Evolutionary conservation across 2,797 vertebrate species (phyloP).

Genomic region (Cryptoblepharus egeriae): DNA sequence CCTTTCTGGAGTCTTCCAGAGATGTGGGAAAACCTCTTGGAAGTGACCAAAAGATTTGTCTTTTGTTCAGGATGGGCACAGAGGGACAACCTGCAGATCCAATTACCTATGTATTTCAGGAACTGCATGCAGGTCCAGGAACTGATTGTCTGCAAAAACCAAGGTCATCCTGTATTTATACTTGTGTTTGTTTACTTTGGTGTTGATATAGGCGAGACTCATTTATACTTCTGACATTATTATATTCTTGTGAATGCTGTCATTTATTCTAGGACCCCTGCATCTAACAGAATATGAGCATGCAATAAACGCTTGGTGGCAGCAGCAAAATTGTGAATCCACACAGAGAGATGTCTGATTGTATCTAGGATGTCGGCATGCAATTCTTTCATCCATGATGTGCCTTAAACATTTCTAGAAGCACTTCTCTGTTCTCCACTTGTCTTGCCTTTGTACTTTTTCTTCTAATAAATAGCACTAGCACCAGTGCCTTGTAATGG

Average conservation of each 20-base stretch:
- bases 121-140: too few relatives aligned
- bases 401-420: conserved; percentile 25
- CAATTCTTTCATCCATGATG: background rate
- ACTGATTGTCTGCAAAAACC: too few relatives aligned
- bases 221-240: too few relatives aligned
- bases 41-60: too few relatives aligned
- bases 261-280: background rate
- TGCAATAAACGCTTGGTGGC: background rate
- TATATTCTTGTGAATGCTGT: background rate
- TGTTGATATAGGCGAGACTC: background rate
- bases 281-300: background rate
- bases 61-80: too few relatives aligned
- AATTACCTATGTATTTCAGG: too few relatives aligned
- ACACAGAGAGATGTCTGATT: background rate
- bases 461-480: conserved; percentile 36
- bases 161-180: background rate
- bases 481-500: conserved; percentile 4
- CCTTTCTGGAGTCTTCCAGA: too few relatives aligned
- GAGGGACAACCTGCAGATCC: too few relatives aligned
- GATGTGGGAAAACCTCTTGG: too few relatives aligned
- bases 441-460: conserved; percentile 28
- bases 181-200: background rate
- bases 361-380: background rate
- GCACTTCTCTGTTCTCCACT: conserved; percentile 20
- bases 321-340: background rate